A percentile compares a stretch with the other conserved stretches of the same genome.
Evolutionary conservation across 2,888 invertebrate genomes (phyloP).

Genomic region (Athalia circularis): DNA sequence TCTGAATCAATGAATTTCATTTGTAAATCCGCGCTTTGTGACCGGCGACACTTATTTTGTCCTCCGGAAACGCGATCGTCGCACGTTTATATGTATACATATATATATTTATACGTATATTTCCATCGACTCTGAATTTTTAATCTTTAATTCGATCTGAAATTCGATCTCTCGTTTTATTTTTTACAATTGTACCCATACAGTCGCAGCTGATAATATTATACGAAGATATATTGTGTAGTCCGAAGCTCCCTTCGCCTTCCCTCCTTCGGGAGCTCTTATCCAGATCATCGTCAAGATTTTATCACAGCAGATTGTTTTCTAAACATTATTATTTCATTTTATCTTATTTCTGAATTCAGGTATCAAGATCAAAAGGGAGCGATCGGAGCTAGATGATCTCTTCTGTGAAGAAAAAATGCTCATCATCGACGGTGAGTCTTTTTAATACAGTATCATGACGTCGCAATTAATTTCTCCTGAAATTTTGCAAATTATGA

Average conservation of each 20-base stretch:
- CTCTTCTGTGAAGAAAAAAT: conserved; percentile 72
- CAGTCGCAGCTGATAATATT: not conserved
- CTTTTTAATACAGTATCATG: not conserved
- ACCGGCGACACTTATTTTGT: conserved; percentile 26
- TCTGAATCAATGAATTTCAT: conserved; percentile 35
- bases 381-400: conserved; percentile 70
- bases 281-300: not conserved
- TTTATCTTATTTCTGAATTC: conserved; percentile 24
- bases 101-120: too few relatives aligned
- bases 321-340: not conserved
- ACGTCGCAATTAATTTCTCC: not conserved
- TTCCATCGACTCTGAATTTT: conserved; percentile 13
- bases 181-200: not conserved
- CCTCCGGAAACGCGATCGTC: conserved; percentile 21
- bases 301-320: not conserved
- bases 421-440: conserved; percentile 72
- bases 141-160: not conserved
- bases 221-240: not conserved
- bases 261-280: not conserved
- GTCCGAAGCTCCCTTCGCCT: not conserved
- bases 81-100: too few relatives aligned
- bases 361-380: conserved; percentile 71
- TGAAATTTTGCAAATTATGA: not conserved
- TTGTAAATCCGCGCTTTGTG: not conserved
- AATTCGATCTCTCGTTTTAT: not conserved